phyloP scores from a whole-genome alignment of 2,888 invertebrate genomes.

The Metalampra italica region DNA sequence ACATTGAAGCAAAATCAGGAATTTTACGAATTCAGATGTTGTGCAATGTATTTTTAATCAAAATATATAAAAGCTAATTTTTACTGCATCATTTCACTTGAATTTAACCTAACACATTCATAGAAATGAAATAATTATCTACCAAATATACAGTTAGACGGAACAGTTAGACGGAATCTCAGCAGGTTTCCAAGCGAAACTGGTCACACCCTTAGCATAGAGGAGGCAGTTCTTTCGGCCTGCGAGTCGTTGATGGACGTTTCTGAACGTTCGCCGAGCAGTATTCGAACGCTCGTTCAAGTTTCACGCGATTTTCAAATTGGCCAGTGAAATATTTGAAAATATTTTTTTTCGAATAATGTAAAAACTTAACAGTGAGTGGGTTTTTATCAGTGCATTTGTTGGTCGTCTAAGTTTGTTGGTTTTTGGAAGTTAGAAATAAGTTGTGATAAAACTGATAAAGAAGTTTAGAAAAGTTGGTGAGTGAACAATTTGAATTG shows the following conservation, averaged over 20 bases:
- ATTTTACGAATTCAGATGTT: no score
- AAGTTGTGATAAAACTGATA: background rate
- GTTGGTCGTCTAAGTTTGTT: no score
- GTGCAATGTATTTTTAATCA: no score
- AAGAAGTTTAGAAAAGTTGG: background rate
- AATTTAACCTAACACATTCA: no score
- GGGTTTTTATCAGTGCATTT: background rate
- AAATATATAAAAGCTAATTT: no score
- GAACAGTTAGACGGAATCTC: no score
- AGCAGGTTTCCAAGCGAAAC: no score
- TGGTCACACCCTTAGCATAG: background rate
- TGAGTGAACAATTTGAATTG: background rate
- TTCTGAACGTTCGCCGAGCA: background rate
- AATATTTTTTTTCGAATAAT: background rate
- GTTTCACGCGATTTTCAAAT: background rate
- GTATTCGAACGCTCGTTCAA: background rate
- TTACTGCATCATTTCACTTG: no score
- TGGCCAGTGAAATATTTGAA: background rate
- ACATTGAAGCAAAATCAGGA: no score
- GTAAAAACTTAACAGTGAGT: background rate
- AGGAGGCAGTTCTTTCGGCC: background rate
- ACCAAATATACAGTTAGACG: no score
- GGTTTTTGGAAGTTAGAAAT: background rate
- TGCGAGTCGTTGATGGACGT: background rate
- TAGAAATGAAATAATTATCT: no score